Conservation (phyloP, 2,797 vertebrate genomes). For the Enteromius paludinosus region DNA sequence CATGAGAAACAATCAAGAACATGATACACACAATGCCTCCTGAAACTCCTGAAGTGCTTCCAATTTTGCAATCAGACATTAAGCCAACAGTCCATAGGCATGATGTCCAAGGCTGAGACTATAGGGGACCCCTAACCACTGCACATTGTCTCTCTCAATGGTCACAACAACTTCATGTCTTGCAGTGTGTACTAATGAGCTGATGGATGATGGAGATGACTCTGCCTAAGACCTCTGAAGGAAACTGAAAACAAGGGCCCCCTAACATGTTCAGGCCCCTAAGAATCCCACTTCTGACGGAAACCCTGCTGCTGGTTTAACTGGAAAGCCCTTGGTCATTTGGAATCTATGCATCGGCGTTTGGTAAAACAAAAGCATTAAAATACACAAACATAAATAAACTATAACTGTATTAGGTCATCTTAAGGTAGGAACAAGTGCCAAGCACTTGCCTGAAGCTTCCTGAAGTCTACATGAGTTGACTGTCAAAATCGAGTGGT, state of each 20-base stretch:
- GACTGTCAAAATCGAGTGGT: not conserved
- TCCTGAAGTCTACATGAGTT: not conserved
- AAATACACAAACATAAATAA: not conserved
- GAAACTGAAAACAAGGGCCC: too few relatives aligned
- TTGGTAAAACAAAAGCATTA: not conserved
- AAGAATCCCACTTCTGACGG: not conserved
- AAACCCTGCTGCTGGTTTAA: not conserved
- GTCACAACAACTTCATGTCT: not conserved
- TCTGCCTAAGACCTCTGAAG: not conserved
- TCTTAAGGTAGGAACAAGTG: not conserved
- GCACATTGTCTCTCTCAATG: not conserved
- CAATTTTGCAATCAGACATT: not conserved
- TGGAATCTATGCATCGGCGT: not conserved
- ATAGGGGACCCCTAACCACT: not conserved
- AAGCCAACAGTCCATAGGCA: not conserved
- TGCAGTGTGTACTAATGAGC: not conserved
- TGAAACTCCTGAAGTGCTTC: not conserved
- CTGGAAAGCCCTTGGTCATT: not conserved
- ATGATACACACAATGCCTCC: not conserved
- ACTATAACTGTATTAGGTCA: not conserved
- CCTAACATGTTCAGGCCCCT: too few relatives aligned
- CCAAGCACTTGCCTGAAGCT: not conserved
- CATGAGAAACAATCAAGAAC: not conserved
- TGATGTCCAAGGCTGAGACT: not conserved
- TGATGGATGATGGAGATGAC: too few relatives aligned